phyloP scores from a whole-genome alignment of 2,888 invertebrate species.

The Cheilosia urbana region DNA sequence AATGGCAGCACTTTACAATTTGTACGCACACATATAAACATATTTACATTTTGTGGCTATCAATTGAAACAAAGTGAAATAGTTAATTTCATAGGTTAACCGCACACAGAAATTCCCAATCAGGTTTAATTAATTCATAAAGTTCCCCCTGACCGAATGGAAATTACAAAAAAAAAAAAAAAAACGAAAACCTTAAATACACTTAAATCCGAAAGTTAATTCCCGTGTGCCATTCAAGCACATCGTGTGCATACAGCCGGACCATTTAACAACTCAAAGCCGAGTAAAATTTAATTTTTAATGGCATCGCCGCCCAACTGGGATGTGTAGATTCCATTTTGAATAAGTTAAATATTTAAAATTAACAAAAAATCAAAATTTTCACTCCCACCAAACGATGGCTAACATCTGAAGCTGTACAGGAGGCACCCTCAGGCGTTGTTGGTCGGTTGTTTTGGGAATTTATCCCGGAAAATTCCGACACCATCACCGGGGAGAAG shows the following conservation, averaged over 20 bases:
- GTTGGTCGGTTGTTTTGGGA: slow-evolving; percentile 8
- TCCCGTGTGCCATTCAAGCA: slow-evolving; percentile 3
- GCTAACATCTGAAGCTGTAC: slow-evolving; percentile 17
- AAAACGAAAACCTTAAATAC: not conserved
- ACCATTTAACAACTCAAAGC: slow-evolving; percentile 25
- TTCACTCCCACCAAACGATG: not conserved
- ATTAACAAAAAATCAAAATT: slow-evolving; percentile 16
- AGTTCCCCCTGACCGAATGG: not conserved
- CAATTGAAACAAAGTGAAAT: slow-evolving; percentile 43
- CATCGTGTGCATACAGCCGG: not conserved
- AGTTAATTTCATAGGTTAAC: slow-evolving; percentile 47
- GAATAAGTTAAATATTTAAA: slow-evolving; percentile 41
- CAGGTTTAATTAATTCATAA: slow-evolving; percentile 49
- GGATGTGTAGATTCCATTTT: slow-evolving; percentile 11
- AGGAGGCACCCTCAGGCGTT: slow-evolving; percentile 12
- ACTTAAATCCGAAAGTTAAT: slow-evolving; percentile 16
- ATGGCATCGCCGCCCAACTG: not conserved
- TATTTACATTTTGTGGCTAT: slow-evolving; percentile 47
- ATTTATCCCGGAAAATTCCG: slow-evolving; percentile 13
- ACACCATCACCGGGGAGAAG: not conserved
- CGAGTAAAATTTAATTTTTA: slow-evolving; percentile 21
- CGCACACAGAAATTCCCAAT: slow-evolving; percentile 43
- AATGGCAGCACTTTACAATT: not conserved
- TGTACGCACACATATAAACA: not conserved
- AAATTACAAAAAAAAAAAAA: not conserved